Base-by-base conservation (phyloP, 2,113 vertebrate species). In the Larimichthys crocea region DNA sequence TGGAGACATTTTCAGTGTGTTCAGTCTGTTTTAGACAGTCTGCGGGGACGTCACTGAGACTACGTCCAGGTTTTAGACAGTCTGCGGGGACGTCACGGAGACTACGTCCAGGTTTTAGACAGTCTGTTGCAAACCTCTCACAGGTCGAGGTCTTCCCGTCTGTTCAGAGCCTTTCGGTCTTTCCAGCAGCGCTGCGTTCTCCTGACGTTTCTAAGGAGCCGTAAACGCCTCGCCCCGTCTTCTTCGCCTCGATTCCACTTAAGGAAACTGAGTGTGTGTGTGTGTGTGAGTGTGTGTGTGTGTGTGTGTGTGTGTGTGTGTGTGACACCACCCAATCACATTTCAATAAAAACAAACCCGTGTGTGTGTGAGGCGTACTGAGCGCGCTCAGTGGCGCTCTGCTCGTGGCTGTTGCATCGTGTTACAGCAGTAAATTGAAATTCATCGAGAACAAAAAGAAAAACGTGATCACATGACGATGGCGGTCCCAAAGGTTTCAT, bases 401-500 rank as follows among this genome's bases (percentile, higher is more conserved):
- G 26, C 26, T 26, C 26, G 26, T 26, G 26, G 26, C 61, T 82
- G 88, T 90, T 89, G 80, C 91, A 84, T 88, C 70, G 75, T 71
- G 69, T 91, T 83, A 83, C 86, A 87, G 86, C 82, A 88, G 69
- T 72, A 74, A 85, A 90, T 83, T 85, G 81, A 83, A 89, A 88
- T 82, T 92, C 80, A 80, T 82, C 61, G 83, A 35, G 61, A 81
- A 86, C 86, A 86, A 84, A 82, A 83, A 61, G 6, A 7, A 83
- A 88, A 86, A 85, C 78, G 77, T 89, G 71, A 84, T 88, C 64
- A 42, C 5, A 77, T 55, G 77, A 69, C 46, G 79, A 76, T 64
- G 89, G 79, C 79, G 76, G 82, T 87, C 82, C 80, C 31, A 31
- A 74, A 86, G 79, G 70, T 87, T 84, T 89, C 83, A 75, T 84